Evolutionary conservation across 2,888 invertebrate species (phyloP).

Genomic region (Acanthosoma haemorrhoidale): DNA sequence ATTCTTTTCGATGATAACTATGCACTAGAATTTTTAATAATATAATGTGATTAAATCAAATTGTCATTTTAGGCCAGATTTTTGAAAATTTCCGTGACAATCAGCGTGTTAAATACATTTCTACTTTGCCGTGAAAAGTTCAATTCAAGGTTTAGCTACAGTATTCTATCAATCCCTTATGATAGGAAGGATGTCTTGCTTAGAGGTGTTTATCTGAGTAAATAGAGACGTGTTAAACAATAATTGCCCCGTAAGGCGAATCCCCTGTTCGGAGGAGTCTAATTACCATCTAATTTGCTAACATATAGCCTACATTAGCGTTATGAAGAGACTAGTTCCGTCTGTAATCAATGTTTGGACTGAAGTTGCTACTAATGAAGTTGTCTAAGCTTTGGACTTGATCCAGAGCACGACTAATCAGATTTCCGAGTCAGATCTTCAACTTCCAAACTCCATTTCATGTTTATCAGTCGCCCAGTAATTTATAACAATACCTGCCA

Average conservation of each 20-base stretch:
- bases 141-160: too few relatives aligned
- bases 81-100: too few relatives aligned
- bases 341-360: constrained; percentile 16
- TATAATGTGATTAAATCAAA: too few relatives aligned
- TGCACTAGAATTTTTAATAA: too few relatives aligned
- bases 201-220: too few relatives aligned
- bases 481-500: constrained; percentile 20
- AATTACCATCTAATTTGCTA: neutral
- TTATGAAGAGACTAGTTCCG: neutral
- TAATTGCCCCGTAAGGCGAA: neutral
- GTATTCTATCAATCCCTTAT: too few relatives aligned
- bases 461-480: constrained; percentile 25
- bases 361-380: constrained; percentile 19
- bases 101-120: too few relatives aligned
- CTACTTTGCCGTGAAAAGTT: too few relatives aligned
- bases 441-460: constrained; percentile 25
- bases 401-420: constrained; percentile 18
- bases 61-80: too few relatives aligned
- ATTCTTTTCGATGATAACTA: too few relatives aligned
- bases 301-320: neutral
- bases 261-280: neutral
- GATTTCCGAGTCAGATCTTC: constrained; percentile 23
- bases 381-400: constrained; percentile 19
- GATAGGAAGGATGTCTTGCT: too few relatives aligned
- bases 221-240: too few relatives aligned